Percentiles rank a stretch among this genome's conserved stretches.
These are phyloP conservation scores for Agrotis puta DNA, from an alignment of 2,888 invertebrate genomes.

Conservation along the genomic window DNA sequence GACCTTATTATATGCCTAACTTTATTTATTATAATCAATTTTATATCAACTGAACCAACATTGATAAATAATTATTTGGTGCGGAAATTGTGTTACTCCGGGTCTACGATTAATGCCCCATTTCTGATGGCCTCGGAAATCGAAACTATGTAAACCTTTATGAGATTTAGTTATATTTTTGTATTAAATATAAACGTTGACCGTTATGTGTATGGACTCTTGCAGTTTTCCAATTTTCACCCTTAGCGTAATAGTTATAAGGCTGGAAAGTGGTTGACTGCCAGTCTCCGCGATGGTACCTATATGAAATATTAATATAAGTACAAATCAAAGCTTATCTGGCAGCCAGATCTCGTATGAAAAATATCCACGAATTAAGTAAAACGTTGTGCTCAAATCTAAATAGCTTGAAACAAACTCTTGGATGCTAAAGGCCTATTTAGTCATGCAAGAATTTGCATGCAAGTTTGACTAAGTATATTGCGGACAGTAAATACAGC, in stretches of 20 bases:
- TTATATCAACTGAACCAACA: background rate
- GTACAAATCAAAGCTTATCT: constrained; percentile 22
- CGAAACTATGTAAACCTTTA: background rate
- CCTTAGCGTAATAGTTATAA: background rate
- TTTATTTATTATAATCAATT: background rate
- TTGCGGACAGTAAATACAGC: no score
- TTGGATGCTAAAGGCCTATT: background rate
- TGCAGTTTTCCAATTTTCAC: constrained; percentile 14
- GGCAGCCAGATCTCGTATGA: constrained; percentile 21
- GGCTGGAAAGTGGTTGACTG: constrained; percentile 12
- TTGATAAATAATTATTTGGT: background rate
- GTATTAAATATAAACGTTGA: constrained; percentile 14
- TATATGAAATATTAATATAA: constrained; percentile 20
- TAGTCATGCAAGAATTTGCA: no score
- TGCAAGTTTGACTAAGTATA: no score
- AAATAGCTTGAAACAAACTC: constrained; percentile 4
- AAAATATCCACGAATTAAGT: constrained; percentile 4
- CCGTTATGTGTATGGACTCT: constrained; percentile 2
- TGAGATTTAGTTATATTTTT: constrained; percentile 26
- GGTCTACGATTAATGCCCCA: background rate
- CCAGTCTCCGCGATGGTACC: background rate
- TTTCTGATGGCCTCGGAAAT: background rate
- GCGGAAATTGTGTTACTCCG: background rate
- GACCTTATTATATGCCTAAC: no score
- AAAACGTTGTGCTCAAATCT: constrained; percentile 6